Percentiles rank a stretch among this genome's conserved stretches.
Conservation (phyloP, 2,888 invertebrate genomes). For the Pollenia angustigena region DNA sequence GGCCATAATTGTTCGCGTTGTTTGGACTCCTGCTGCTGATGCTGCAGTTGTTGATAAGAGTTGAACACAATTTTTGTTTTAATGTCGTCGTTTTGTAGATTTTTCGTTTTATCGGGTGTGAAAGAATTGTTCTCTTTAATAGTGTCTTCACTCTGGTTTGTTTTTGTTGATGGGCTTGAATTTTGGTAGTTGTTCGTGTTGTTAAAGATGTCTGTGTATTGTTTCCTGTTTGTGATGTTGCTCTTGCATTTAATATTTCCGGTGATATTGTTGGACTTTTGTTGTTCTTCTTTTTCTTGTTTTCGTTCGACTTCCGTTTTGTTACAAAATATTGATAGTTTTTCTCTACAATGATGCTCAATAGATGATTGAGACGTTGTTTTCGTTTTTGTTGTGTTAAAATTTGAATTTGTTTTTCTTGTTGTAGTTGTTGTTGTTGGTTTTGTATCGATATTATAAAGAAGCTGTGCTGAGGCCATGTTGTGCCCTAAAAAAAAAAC, state of each 20-base stretch:
- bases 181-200: conserved; percentile 4
- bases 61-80: conserved; percentile 72
- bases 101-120: conserved; percentile 21
- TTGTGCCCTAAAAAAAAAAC: conserved; percentile 82
- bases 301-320: conserved; percentile 61
- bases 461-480: conserved; percentile 85
- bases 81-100: conserved; percentile 25
- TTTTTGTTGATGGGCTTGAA: conserved; percentile 1
- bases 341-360: conserved; percentile 69
- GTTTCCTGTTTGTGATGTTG: conserved; percentile 43
- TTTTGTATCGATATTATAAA: conserved; percentile 81
- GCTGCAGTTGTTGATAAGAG: conserved; percentile 53
- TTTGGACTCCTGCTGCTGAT: conserved; percentile 51
- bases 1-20: conserved; percentile 50
- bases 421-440: conserved; percentile 79
- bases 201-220: conserved; percentile 30
- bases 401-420: conserved; percentile 77
- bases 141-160: conserved; percentile 17
- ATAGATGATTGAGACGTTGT: conserved; percentile 75
- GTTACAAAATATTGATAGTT: conserved; percentile 60
- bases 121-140: conserved; percentile 13
- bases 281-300: not conserved
- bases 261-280: conserved; percentile 20
- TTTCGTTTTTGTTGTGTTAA: conserved; percentile 77
- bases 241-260: conserved; percentile 62